These are phyloP conservation scores for Chaetops frenatus DNA, from an alignment of 2,113 vertebrate species.

Conservation along the genomic window DNA sequence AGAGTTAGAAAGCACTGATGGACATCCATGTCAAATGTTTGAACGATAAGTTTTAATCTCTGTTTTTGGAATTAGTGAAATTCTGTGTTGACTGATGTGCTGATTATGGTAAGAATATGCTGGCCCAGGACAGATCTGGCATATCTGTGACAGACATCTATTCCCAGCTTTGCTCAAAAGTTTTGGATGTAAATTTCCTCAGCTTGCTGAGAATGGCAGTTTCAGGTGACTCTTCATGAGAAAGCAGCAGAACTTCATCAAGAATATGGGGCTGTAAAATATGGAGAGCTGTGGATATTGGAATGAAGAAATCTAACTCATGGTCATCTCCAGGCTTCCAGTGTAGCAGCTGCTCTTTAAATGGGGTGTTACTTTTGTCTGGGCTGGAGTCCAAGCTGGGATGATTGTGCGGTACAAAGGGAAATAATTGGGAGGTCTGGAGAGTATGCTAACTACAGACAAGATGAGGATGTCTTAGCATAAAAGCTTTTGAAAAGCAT, in stretches of 20 bases:
- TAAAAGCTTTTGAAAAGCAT: not conserved
- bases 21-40: not conserved
- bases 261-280: not conserved
- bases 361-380: not conserved
- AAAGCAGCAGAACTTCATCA: not conserved
- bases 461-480: not conserved
- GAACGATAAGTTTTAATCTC: not conserved
- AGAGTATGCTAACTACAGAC: not conserved
- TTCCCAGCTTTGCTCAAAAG: not conserved
- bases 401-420: not conserved
- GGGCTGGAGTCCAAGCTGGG: not conserved
- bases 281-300: rapidly evolving
- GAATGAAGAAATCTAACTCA: not conserved
- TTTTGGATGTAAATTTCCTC: not conserved
- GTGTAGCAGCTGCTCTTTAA: not conserved
- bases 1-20: not conserved
- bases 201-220: not conserved
- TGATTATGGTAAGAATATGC: not conserved
- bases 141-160: not conserved
- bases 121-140: not conserved
- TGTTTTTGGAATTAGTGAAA: not conserved
- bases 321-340: not conserved
- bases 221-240: not conserved
- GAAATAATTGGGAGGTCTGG: not conserved
- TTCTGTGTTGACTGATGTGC: not conserved